Base-by-base conservation (phyloP, 2,113 vertebrate species). In the Ginglymostoma cirratum region DNA sequence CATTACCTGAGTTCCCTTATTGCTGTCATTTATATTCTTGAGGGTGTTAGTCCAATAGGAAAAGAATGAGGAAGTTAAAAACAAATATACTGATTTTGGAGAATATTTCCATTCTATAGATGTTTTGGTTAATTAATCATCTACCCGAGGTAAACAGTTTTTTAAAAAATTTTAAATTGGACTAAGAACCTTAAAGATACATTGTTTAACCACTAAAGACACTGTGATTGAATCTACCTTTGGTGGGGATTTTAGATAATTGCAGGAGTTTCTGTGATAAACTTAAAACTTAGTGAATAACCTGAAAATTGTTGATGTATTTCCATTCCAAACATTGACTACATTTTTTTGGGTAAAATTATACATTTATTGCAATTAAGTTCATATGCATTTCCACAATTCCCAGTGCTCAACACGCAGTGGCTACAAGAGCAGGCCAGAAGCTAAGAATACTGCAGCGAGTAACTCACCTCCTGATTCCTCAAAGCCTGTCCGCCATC, bases 51-150 rank as follows among this genome's bases (percentile, higher is more conserved):
- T 65, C 87, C 30, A 14, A 90, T 90, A 61, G 55, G 87, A 90
- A 90, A 65, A 90, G 55, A 90, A 90, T 92, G 55, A 92, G 87
- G 87, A 92, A 92, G 52, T n/a, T 34, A 19, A 61, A 65, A 27
- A 65, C 34, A 52, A 52, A 42, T 45, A 21, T 34, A 34, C 0
- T 61, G 21, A n/a, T 55, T 92, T 65, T 21, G 65, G 27, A 30
- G 55, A 83, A 65, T 61, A 65, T n/a, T 92, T 65, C 30, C 30
- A 92, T 15, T 65, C 14, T 65, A 83, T 21, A 65, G 87, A 34
- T 65, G 4, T 23, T 83, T 83, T 83, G 80, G 19, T 2, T 15
- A 92, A 92, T 92, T 92, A 92, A 92, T 65, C 55, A 92, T 92
- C 30, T 65, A 92, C 87, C 30, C 19, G 30, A 92, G 21, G 34